Conservation (phyloP, 2,888 invertebrate species). For the Cataglyphis livida region DNA sequence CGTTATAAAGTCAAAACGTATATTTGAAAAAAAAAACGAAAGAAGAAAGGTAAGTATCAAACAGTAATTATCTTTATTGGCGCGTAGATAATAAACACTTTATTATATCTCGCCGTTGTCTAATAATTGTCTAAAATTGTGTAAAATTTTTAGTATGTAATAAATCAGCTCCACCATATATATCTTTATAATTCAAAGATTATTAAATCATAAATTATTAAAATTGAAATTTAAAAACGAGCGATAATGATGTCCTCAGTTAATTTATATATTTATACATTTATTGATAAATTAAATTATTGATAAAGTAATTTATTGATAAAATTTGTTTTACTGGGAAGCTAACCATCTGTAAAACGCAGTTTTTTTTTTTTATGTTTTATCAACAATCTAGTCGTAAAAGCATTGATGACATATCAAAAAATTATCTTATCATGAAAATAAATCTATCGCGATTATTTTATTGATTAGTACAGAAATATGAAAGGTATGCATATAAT, state of each 20-base stretch:
- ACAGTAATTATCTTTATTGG: constrained; percentile 33
- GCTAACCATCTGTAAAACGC: neutral
- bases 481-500: neutral
- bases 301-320: too few species aligned
- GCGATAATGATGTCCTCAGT: too few species aligned
- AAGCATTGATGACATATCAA: neutral
- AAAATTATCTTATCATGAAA: neutral
- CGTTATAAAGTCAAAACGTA: neutral
- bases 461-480: neutral
- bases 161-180: neutral
- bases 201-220: neutral
- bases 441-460: constrained; percentile 17
- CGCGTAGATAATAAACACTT: neutral
- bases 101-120: neutral
- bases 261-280: constrained; percentile 4
- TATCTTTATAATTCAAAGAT: neutral
- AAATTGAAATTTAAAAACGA: neutral
- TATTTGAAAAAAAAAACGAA: neutral
- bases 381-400: neutral
- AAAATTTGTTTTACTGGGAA: neutral
- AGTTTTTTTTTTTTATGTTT: too few species aligned
- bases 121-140: constrained; percentile 2
- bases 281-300: neutral
- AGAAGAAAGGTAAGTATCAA: constrained; percentile 8
- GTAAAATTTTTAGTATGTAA: constrained; percentile 13